Percentiles rank a stretch among this genome's conserved stretches.
Conservation (phyloP, 2,888 invertebrate species). For the Aelia acuminata region DNA sequence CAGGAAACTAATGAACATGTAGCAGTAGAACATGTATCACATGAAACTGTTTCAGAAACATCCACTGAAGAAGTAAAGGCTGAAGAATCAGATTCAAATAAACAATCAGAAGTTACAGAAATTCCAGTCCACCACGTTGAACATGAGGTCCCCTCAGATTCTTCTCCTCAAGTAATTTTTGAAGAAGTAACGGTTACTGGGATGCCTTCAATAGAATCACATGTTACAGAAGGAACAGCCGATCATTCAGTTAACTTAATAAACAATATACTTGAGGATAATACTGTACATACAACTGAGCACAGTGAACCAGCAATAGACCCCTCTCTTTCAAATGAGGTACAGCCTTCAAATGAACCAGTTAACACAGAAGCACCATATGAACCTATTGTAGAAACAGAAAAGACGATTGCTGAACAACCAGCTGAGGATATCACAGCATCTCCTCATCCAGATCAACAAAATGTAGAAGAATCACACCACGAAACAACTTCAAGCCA, state of each 20-base stretch:
- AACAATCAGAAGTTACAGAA: background rate
- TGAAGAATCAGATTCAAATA: background rate
- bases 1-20: background rate
- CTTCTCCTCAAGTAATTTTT: background rate
- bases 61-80: constrained; percentile 25
- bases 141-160: background rate
- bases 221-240: constrained; percentile 46
- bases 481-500: constrained; percentile 5
- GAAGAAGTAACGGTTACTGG: constrained; percentile 53
- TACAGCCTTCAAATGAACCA: constrained; percentile 19
- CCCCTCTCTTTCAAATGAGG: constrained; percentile 54
- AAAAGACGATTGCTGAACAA: background rate
- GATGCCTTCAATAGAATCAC: constrained; percentile 53
- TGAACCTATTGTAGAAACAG: constrained; percentile 15
- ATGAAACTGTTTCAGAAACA: background rate
- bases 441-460: background rate
- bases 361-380: constrained; percentile 56
- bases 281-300: constrained; percentile 32
- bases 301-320: constrained; percentile 37
- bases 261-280: background rate
- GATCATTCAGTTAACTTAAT: constrained; percentile 24
- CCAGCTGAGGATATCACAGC: background rate
- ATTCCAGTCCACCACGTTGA: background rate
- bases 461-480: background rate
- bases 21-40: background rate